Evolutionary conservation across 30 jellyfish, hydroid and myxozoan species (phyloP).

Genomic region (Cassiopea xamachana): DNA sequence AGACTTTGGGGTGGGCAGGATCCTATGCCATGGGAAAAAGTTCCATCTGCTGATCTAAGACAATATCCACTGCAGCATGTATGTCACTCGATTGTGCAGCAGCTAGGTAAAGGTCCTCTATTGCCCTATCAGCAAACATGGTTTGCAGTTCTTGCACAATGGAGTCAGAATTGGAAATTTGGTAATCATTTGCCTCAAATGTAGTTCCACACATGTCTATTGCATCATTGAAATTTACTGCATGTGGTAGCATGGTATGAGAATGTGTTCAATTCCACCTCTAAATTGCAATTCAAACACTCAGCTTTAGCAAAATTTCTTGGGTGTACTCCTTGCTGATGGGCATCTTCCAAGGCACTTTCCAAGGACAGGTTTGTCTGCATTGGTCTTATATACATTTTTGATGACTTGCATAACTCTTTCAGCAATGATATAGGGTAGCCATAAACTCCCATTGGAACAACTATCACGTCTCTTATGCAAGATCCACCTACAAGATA

Average conservation of each 20-base stretch:
- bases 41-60: background rate
- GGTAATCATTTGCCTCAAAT: background rate
- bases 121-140: background rate
- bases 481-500: background rate
- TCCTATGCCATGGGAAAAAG: background rate
- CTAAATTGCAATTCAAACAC: background rate
- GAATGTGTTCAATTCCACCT: background rate
- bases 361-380: background rate
- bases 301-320: background rate
- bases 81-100: background rate
- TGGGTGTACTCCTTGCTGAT: background rate
- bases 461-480: background rate
- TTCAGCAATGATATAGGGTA: slow-evolving; percentile 9
- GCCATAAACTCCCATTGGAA: slow-evolving; percentile 12
- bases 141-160: background rate
- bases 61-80: too few relatives aligned
- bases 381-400: slow-evolving; percentile 10
- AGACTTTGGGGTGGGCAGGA: background rate
- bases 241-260: background rate
- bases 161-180: background rate
- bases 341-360: background rate
- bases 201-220: background rate
- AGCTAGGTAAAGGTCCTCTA: background rate
- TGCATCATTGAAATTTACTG: background rate
- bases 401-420: slow-evolving; percentile 22